phyloP scores from a whole-genome alignment of 2,888 invertebrate genomes.

The Didymodactylos carnosus region DNA sequence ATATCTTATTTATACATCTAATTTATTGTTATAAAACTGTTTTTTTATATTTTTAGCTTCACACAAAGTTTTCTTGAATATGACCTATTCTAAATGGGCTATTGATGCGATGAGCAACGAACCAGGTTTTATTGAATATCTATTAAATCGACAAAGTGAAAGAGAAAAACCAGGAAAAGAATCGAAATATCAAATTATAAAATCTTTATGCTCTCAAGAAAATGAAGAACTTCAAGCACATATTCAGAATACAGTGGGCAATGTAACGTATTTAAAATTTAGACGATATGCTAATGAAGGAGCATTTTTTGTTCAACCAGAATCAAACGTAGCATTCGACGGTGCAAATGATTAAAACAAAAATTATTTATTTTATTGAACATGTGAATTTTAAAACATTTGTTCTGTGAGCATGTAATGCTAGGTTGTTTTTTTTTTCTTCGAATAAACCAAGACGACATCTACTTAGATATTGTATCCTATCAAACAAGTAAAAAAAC shows the following conservation, averaged over 20 bases:
- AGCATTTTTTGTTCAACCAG: conserved; percentile 51
- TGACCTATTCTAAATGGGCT: background rate
- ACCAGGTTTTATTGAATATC: conserved; percentile 56
- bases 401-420: no score
- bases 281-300: conserved; percentile 54
- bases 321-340: conserved; percentile 55
- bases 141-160: conserved; percentile 53
- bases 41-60: no score
- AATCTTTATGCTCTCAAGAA: conserved; percentile 36
- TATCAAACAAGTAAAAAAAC: background rate
- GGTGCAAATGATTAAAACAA: background rate
- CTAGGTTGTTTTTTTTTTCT: no score
- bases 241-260: conserved; percentile 42
- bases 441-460: no score
- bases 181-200: conserved; percentile 52
- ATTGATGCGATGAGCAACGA: conserved; percentile 35
- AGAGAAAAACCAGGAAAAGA: conserved; percentile 52
- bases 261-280: conserved; percentile 43
- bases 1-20: no score
- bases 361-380: no score
- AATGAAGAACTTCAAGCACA: conserved; percentile 32
- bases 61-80: background rate
- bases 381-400: no score
- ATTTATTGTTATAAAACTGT: no score
- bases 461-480: background rate